Base-by-base conservation (phyloP, 2,797 vertebrate genomes). In the Oreortyx pictus region DNA sequence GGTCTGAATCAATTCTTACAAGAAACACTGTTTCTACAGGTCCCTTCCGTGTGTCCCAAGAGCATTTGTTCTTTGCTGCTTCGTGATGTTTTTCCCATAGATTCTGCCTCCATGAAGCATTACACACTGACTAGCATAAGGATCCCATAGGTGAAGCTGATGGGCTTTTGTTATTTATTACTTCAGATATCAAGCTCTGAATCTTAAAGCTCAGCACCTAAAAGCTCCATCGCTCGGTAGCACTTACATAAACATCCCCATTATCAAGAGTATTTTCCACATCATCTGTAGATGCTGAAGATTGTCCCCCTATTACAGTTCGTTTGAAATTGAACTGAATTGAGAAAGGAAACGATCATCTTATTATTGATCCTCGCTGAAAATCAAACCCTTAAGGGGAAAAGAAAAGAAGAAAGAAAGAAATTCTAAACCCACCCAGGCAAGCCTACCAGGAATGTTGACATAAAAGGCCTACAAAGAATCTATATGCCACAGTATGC, bases 231-330 rank as follows among this genome's bases (percentile, higher is more conserved):
- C 75, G 86, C 67, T 73, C 9, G 46, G 54, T 35, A 86, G 54
- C 62, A 74, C 41, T 72, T 74, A 24, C 78, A 54, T 44, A 92
- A 96, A 91, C 65, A 90, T 67, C 73, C 84, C 52, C 57, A 92
- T 60, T 87, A 92, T 92, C 81, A 93, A 86, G 73, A 43, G 43
- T 59, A 81, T 75, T 91, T 87, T 77, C 62, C 75, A 77, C 1
- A 1, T 72, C 79, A 93, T 84, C 61, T 82, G 65, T 50, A 87
- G 77, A 84, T 68, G 46, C 22, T 89, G 44, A 87, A 94, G 92
- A 88, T 68, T 39, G 24, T 77, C 86, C 62, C 84, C 76, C 31
- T 81, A 78, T 88, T 89, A 76, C 25, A 66, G 27, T 44, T 88
- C 82, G 72, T 75, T 78, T 90, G 27, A 94, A 92, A 91, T 50